Evolutionary conservation across 1,140 invertebrate genomes (phyloP).

Genomic region (Papilio polyxenes): DNA sequence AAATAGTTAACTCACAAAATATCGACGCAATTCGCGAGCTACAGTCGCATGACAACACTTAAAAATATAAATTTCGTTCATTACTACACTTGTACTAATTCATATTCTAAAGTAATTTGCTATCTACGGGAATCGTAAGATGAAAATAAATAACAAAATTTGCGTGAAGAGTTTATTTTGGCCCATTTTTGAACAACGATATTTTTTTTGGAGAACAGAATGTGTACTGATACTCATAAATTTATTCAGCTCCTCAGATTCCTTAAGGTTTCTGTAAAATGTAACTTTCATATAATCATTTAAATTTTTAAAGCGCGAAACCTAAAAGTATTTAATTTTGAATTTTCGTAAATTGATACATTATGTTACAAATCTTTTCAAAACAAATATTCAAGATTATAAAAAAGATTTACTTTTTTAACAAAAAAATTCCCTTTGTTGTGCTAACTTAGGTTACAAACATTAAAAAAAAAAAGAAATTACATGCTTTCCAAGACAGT

Average conservation of each 20-base stretch:
- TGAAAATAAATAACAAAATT: constrained; percentile 43
- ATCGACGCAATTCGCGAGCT: neutral
- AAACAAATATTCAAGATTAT: neutral
- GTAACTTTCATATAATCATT: constrained; percentile 34
- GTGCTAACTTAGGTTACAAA: neutral
- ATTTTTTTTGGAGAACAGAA: constrained; percentile 55
- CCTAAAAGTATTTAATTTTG: neutral
- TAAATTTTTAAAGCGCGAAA: neutral
- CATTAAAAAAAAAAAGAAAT: neutral
- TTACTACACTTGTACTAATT: too few relatives aligned
- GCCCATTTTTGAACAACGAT: constrained; percentile 65
- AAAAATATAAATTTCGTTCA: too few relatives aligned
- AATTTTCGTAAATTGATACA: neutral
- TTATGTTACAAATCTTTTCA: neutral
- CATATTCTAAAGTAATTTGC: too few relatives aligned
- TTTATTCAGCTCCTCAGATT: constrained; percentile 26
- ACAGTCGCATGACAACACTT: too few relatives aligned
- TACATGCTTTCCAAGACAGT: neutral
- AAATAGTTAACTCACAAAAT: neutral
- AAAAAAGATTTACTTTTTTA: too few relatives aligned
- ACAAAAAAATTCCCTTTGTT: neutral
- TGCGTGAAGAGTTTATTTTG: constrained; percentile 77
- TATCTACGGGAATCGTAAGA: neutral
- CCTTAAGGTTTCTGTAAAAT: neutral
- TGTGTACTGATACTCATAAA: neutral